Evolutionary conservation across 2,888 invertebrate species (phyloP).

Genomic region (Drosophila ezoana): DNA sequence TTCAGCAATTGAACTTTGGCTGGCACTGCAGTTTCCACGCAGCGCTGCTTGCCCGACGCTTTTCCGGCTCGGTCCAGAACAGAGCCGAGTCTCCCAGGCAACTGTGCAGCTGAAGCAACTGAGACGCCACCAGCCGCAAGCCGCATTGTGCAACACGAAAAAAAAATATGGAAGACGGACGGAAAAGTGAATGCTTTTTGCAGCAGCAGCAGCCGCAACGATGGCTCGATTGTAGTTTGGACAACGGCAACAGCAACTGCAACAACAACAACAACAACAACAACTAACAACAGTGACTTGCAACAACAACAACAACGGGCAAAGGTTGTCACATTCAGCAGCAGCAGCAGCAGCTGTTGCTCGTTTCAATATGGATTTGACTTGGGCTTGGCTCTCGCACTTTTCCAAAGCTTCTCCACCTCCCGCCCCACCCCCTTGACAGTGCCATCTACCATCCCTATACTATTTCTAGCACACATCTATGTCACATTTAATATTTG

Average conservation of each 20-base stretch:
- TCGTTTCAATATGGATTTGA: constrained; percentile 23
- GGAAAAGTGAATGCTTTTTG: constrained; percentile 21
- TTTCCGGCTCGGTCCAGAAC: constrained; percentile 5
- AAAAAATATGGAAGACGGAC: background rate
- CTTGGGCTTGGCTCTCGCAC: background rate
- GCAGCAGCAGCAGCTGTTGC: constrained; percentile 42
- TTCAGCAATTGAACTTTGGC: constrained; percentile 6
- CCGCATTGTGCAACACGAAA: constrained; percentile 28
- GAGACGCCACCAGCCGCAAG: constrained; percentile 4
- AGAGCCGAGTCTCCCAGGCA: background rate
- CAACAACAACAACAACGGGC: constrained; percentile 12
- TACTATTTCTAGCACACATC: no score
- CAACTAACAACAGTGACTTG: constrained; percentile 13
- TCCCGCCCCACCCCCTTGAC: no score
- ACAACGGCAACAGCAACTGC: constrained; percentile 20
- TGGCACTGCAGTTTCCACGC: constrained; percentile 3
- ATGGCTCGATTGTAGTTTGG: constrained; percentile 29
- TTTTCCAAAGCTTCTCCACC: no score
- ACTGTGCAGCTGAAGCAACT: constrained; percentile 1
- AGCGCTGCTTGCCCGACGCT: constrained; percentile 10
- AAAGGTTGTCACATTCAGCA: constrained; percentile 24
- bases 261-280: constrained; percentile 1
- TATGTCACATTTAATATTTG: constrained; percentile 38
- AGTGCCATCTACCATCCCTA: no score
- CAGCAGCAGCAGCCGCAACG: constrained; percentile 8